A percentile compares a stretch with the other conserved stretches of the same genome.
Evolutionary conservation across 2,888 invertebrate genomes (phyloP).

Genomic region (Drosophila anomalata): DNA sequence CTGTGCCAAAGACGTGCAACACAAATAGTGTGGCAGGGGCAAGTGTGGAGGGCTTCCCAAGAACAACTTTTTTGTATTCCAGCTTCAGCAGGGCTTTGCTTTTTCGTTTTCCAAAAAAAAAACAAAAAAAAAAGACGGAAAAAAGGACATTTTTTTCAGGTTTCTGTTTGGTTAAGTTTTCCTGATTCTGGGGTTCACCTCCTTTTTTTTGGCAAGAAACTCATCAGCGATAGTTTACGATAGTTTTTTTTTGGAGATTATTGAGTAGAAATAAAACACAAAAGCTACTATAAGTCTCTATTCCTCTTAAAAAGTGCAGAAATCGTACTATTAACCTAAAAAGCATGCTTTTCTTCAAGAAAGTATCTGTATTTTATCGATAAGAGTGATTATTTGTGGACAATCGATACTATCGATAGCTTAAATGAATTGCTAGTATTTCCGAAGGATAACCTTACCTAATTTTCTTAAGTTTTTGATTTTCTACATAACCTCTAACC

Average conservation of each 20-base stretch:
- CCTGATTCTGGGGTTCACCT: conserved; percentile 4
- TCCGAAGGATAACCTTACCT: too few species aligned
- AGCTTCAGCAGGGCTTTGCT: conserved; percentile 4
- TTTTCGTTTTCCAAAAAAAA: background rate
- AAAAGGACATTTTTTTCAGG: background rate
- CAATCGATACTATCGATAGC: too few species aligned
- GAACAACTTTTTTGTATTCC: conserved; percentile 30
- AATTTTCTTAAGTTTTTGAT: too few species aligned
- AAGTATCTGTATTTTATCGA: too few species aligned
- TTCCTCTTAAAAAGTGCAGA: too few species aligned
- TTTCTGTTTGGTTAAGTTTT: conserved; percentile 48
- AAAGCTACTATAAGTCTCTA: too few species aligned
- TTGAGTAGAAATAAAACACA: too few species aligned
- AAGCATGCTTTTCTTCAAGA: too few species aligned
- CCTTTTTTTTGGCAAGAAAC: background rate
- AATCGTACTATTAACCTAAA: too few species aligned
- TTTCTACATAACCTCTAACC: too few species aligned
- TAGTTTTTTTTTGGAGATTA: background rate
- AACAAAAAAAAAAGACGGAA: background rate
- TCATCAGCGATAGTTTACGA: background rate
- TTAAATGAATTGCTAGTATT: too few species aligned
- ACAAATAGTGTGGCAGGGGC: conserved; percentile 39
- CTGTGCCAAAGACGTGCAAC: conserved; percentile 62
- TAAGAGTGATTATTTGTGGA: too few species aligned
- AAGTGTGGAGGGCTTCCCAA: background rate